Conservation (phyloP, 2,113 vertebrate genomes). For the Tautogolabrus adspersus region DNA sequence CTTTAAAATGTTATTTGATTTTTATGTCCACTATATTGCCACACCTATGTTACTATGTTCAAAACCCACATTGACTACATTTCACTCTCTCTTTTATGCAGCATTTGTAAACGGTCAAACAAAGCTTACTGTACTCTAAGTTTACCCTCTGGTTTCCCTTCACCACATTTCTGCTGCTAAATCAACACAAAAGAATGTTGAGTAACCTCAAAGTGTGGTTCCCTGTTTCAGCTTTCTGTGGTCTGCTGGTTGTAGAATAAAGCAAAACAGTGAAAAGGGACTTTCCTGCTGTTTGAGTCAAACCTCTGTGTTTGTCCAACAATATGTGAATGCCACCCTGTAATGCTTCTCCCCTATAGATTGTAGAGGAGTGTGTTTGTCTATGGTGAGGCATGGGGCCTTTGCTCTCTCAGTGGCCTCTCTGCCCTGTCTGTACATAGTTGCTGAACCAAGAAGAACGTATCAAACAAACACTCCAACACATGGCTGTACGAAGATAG, state of each 20-base stretch:
- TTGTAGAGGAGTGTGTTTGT: slow-evolving; percentile 73
- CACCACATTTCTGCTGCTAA: slow-evolving; percentile 34
- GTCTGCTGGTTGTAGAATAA: slow-evolving; percentile 40
- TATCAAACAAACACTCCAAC: slow-evolving; percentile 76
- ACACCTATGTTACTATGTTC: no score
- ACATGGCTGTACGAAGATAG: slow-evolving; percentile 48
- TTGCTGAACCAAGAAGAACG: slow-evolving; percentile 67
- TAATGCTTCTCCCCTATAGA: slow-evolving; percentile 64
- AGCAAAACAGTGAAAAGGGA: slow-evolving; percentile 28
- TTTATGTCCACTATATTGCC: no score
- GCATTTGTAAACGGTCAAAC: slow-evolving; percentile 33
- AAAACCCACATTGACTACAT: neutral
- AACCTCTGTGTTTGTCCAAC: slow-evolving; percentile 64
- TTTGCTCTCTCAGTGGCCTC: slow-evolving; percentile 61
- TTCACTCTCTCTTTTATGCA: slow-evolving; percentile 21
- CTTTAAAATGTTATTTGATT: neutral
- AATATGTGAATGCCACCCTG: slow-evolving; percentile 52
- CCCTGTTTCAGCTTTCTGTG: slow-evolving; percentile 18
- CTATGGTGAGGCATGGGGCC: slow-evolving; percentile 69
- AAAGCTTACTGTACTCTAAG: slow-evolving; percentile 45
- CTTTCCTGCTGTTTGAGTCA: slow-evolving; percentile 59
- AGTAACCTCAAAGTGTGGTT: slow-evolving; percentile 37
- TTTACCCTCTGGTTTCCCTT: slow-evolving; percentile 53
- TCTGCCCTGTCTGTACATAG: slow-evolving; percentile 44
- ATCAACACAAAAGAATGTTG: slow-evolving; percentile 28